Evolutionary conservation across 2,113 vertebrate genomes (phyloP).

Genomic region (Reinhardtius hippoglossoides): DNA sequence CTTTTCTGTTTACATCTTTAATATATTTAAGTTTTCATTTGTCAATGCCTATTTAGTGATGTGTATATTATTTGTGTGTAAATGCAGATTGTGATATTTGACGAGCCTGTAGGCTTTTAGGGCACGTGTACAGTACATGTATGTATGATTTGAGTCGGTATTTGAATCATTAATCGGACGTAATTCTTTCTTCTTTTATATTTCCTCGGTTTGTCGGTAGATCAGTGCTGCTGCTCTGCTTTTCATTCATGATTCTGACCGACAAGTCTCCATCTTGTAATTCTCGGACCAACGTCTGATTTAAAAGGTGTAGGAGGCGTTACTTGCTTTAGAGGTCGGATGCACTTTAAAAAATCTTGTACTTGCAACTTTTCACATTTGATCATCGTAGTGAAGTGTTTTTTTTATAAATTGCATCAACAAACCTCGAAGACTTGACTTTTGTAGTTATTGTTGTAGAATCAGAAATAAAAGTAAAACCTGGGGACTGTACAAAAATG

Average conservation of each 20-base stretch:
- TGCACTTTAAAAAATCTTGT: constrained; percentile 16
- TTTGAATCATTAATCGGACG: constrained; percentile 30
- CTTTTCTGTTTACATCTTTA: constrained; percentile 51
- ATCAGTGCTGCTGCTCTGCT: constrained; percentile 13
- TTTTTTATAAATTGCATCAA: constrained; percentile 5
- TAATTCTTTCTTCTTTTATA: constrained; percentile 1
- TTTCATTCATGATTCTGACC: constrained; percentile 1
- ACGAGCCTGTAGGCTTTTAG: constrained; percentile 45
- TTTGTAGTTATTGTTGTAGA: not conserved
- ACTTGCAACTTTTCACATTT: not conserved
- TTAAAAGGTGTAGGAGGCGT: constrained; percentile 1
- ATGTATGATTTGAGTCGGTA: constrained; percentile 27
- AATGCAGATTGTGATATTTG: constrained; percentile 64
- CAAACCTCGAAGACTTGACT: constrained; percentile 2
- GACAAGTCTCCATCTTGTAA: constrained; percentile 4
- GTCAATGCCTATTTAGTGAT: constrained; percentile 50
- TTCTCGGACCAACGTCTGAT: constrained; percentile 7
- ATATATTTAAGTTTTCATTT: constrained; percentile 55
- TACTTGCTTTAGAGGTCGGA: not conserved
- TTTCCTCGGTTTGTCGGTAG: not conserved
- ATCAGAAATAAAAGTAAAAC: not conserved
- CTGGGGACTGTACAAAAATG: constrained; percentile 18
- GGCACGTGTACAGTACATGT: constrained; percentile 49
- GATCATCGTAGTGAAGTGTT: not conserved
- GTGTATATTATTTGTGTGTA: constrained; percentile 51